A percentile compares a stretch with the other conserved stretches of the same genome.
Evolutionary conservation across 2,888 invertebrate genomes (phyloP).

Genomic region (Aelia acuminata): DNA sequence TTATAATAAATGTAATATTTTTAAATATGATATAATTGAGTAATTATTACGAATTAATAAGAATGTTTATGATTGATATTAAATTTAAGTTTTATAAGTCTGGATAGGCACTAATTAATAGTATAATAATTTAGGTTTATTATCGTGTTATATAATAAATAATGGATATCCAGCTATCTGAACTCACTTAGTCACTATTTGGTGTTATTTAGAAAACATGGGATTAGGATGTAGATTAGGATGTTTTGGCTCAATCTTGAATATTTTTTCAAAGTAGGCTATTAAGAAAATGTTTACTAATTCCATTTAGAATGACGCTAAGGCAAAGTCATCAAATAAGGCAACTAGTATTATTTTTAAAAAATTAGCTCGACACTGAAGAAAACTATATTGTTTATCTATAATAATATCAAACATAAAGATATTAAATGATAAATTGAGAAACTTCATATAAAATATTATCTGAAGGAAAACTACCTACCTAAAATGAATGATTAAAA

Average conservation of each 20-base stretch:
- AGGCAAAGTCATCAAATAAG: conserved; percentile 31
- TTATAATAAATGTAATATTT: neutral
- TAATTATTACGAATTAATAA: neutral
- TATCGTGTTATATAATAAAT: neutral
- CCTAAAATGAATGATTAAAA: too few relatives aligned
- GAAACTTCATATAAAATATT: neutral
- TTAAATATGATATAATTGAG: neutral
- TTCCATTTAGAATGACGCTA: conserved; percentile 13
- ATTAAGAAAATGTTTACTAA: neutral
- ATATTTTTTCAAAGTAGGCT: neutral
- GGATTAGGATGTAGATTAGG: neutral
- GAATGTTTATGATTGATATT: neutral
- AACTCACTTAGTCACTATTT: neutral
- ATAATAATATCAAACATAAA: neutral
- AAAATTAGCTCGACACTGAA: neutral
- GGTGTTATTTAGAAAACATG: too few relatives aligned
- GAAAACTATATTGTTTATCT: neutral
- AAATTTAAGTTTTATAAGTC: neutral
- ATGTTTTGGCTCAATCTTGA: conserved; percentile 10
- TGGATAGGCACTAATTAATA: conserved; percentile 43
- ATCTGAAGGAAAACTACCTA: neutral
- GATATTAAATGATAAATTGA: neutral
- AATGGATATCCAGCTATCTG: neutral
- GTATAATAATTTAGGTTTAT: neutral
- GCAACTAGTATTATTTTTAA: neutral